Evolutionary conservation across 2,797 vertebrate species (phyloP).

Genomic region (Halcyon badia): DNA sequence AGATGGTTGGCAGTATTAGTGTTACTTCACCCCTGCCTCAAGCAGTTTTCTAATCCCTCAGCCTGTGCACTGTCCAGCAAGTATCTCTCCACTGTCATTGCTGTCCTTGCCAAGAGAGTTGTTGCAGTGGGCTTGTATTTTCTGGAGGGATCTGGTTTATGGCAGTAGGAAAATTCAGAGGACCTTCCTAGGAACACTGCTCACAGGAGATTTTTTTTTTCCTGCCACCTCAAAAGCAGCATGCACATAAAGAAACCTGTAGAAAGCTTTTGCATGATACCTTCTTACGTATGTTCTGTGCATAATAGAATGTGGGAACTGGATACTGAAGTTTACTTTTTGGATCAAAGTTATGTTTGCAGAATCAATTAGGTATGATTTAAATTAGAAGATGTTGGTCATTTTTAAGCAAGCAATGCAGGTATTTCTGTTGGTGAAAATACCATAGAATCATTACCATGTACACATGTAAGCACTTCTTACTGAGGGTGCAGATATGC

Average conservation of each 20-base stretch:
- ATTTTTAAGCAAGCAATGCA: background rate
- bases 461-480: background rate
- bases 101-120: background rate
- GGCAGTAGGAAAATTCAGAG: background rate
- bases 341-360: background rate
- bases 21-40: background rate
- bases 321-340: background rate
- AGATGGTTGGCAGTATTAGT: background rate
- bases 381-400: background rate
- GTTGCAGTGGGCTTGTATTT: background rate
- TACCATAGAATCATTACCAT: background rate
- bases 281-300: background rate
- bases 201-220: background rate
- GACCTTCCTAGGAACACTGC: background rate
- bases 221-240: background rate
- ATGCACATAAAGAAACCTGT: background rate
- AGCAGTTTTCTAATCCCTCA: background rate
- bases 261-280: background rate
- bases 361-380: background rate
- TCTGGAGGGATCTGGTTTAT: background rate
- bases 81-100: accelerated
- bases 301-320: background rate
- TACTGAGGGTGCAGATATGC: background rate
- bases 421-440: background rate
- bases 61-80: accelerated